Base-by-base conservation (phyloP, 2,113 vertebrate genomes). In the Muntiacus muntjak region DNA sequence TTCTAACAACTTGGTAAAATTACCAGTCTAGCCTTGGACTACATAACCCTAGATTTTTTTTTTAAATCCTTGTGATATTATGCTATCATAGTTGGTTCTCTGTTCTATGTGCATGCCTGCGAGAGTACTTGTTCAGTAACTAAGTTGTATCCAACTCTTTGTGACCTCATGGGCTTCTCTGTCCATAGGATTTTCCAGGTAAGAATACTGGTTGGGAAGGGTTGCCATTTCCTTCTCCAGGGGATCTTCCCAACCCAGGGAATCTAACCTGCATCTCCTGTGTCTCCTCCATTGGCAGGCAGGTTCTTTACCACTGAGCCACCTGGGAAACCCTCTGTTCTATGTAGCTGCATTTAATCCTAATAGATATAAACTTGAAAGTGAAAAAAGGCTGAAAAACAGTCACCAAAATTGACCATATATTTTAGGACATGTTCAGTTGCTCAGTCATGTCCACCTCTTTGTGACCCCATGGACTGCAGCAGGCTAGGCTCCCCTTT, bases 401-500 rank as follows among this genome's bases (percentile, higher is more conserved):
- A 55, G 47, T 94, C 94, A 82, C 88, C 58, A 15, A 90, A 95
- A 87, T 33, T 87, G 45, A 84, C 57, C n/a, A 9, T 84, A 28
- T 96, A 93, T 84, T 95, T 96, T 96, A 91, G 62, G 62, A 67
- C n/a, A 84, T 43, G 71, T 76, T 43, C 36, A 76, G 71, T 26
- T 76, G 71, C 36, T 76, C 21, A 26, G 12, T 43, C 40, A 4
- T 76, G 6, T 43, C 71, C 12, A 25, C 26, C 36, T 76, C 23
- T 43, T 76, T 43, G n/a, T 3, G 3, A 76, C 40, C 40, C 71
- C 40, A 26, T 43, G 40, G 40, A 14, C 23, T 76, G 6, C 11
- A 76, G 2, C 23, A 43, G 21, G 40, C 23, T 3, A 76, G 36
- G 23, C 23, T 76, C 40, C 71, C 36, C 71, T 76, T 43, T 76